Evolutionary conservation across 2,888 invertebrate species (phyloP), one percentile per base, ranked within the genome.

Genomic region (Archips crataeganus): DNA sequence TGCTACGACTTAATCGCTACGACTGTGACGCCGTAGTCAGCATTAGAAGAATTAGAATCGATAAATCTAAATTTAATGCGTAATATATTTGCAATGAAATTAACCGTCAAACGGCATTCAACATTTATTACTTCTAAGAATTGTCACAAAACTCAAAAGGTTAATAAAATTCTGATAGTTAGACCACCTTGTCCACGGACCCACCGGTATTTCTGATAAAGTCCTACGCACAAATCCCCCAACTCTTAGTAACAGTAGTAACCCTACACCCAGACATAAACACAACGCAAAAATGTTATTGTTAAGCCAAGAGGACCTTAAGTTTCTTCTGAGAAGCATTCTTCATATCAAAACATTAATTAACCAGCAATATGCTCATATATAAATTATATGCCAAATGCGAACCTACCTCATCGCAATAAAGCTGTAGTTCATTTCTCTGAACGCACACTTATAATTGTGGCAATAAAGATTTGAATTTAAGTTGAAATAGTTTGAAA

Each of bases 181-280:
- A 80, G 87, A 87, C 87, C 87, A 86, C 87, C 87, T 76, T 77
- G 80, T 75, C 77, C 70, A 69, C 65, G 75, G 81, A 83, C 85
- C 86, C 77, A 85, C 87, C 85, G 79, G 82, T 80, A 79, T 75
- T 77, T 79, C 82, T 83, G 79, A 84, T 82, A 84, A 80, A 84
- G 80, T 78, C 88, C 86, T 89, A 91, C 92, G 90, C 92, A 91
- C 89, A 89, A 88, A 91, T 92, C 91, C 87, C 85, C 89, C 88
- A 90, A 83, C 83, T 81, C 85, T 85, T 77, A 67, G 75, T 75
- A 77, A 82, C 85, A 77, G 82, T 75, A 60, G 91, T 89, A 92
- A 92, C 87, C 77, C 79, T 85, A 92, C 82, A 91, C 91, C 78
- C 77, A 72, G 79, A 81, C 83, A 81, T 87, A 85, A 89, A 89